phyloP scores from a whole-genome alignment of 53 echinoderm and acorn worm species.

The Pentamera pediparva region DNA sequence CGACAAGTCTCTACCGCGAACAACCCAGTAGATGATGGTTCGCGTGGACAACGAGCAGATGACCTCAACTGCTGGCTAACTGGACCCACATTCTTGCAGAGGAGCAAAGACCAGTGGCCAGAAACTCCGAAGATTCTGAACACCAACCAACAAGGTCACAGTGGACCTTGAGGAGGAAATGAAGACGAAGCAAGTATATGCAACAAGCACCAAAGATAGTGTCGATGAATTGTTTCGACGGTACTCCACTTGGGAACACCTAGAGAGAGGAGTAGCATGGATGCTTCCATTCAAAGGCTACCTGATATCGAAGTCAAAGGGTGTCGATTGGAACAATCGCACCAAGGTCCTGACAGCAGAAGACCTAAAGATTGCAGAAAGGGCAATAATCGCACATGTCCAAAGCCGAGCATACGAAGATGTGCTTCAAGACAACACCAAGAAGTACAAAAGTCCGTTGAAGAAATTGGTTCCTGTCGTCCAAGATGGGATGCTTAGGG shows the following conservation, averaged over 20 bases:
- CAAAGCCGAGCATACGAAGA: background rate
- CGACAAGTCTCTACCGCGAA: conserved; percentile 2
- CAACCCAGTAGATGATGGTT: conserved; percentile 52
- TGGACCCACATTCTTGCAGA: conserved; percentile 35
- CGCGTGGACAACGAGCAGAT: conserved; percentile 28
- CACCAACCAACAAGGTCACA: background rate
- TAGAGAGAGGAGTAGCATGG: conserved; percentile 36
- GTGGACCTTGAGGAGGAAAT: conserved; percentile 25
- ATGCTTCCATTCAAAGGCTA: conserved; percentile 17
- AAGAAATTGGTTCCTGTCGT: conserved; percentile 33
- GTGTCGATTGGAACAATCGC: background rate
- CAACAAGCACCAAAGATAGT: background rate
- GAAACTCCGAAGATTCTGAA: background rate
- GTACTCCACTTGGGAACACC: conserved; percentile 46
- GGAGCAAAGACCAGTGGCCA: conserved; percentile 37
- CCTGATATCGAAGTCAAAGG: background rate
- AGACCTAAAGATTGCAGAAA: background rate
- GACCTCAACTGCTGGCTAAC: conserved; percentile 26
- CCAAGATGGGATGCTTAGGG: background rate
- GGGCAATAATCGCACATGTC: background rate
- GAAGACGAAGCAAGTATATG: conserved; percentile 25
- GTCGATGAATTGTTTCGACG: conserved; percentile 23
- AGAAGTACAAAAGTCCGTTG: background rate
- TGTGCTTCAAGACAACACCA: background rate
- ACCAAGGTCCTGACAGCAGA: background rate